Evolutionary conservation across 2,888 invertebrate genomes (phyloP).

Genomic region (Hirtodrosophila alboralis): DNA sequence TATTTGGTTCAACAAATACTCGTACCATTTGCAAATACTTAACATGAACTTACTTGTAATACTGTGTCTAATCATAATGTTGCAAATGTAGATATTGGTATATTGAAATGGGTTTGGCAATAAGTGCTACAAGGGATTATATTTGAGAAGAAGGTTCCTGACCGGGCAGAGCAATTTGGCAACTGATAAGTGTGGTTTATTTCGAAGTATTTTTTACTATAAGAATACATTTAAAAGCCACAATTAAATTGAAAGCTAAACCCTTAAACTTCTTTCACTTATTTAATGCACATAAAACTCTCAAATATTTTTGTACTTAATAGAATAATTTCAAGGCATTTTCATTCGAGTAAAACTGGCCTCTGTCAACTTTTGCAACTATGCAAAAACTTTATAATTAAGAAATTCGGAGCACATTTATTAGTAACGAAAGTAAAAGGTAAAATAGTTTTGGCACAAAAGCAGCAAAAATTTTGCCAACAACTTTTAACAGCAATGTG

Average conservation of each 20-base stretch:
- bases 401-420: background rate
- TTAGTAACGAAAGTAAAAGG: constrained; percentile 3
- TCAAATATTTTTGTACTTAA: too few species aligned
- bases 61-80: background rate
- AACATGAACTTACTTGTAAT: constrained; percentile 12
- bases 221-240: too few species aligned
- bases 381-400: constrained; percentile 8
- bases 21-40: constrained; percentile 15
- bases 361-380: constrained; percentile 3
- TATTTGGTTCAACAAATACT: constrained; percentile 7
- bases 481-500: background rate
- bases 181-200: too few species aligned
- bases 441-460: constrained; percentile 2
- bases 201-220: too few species aligned
- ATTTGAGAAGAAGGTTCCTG: too few species aligned
- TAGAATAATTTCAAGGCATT: too few species aligned
- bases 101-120: background rate
- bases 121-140: too few species aligned
- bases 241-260: too few species aligned
- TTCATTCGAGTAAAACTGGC: background rate
- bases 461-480: background rate
- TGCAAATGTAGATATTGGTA: background rate
- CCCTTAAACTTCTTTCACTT: too few species aligned
- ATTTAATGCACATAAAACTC: too few species aligned
- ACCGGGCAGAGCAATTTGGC: too few species aligned